Base-by-base conservation (phyloP, 2,113 vertebrate genomes). In the Myotis lucifugus region DNA sequence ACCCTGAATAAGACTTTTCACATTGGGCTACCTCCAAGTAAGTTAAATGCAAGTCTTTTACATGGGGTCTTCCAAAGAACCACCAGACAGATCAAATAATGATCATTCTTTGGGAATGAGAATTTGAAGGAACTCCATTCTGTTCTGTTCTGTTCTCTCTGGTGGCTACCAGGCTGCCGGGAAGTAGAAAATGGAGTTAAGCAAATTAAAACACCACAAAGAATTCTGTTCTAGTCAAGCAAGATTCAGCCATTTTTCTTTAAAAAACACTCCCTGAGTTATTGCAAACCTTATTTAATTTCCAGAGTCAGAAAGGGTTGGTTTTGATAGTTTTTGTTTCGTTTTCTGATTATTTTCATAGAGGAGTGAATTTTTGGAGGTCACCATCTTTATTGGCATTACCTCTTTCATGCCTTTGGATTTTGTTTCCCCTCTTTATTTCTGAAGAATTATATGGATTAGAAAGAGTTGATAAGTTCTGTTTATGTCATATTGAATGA, bases 391-490 rank as follows among this genome's bases (percentile, higher is more conserved):
- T 52, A 66, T 29, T 88, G 23, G 46, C 59, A 67, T 67, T 42
- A 66, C 46, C 29, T 83, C 29, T 29, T 79, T 61, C 13, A 37
- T 76, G 64, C 17, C 34, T 88, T 66, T 69, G n/a, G 37, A 25
- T 34, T 23, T n/a, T 21, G 21, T 17, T 29, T n/a, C 29, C 3
- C n/a, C 3, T 6, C 15, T 69, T 73, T 93, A 61, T 42, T 93
- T 93, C 85, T 83, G 56, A 83, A 82, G 12, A 86, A 54, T 77
- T 79, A 27, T 15, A 64, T 42, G 34, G 46, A 54, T 88, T 52
- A 72, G 85, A 88, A 42, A 59, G n/a, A 74, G 74, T 73, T 88
- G 67, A 11, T 90, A 40, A 85, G 42, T 85, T 86, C 48, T 91
- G 34, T 86, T 64, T 34, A 66, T 69, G 54, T 56, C 56, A 48